These are phyloP conservation scores for Taxidea taxus DNA, from an alignment of 2,113 vertebrate species.

Conservation along the genomic window DNA sequence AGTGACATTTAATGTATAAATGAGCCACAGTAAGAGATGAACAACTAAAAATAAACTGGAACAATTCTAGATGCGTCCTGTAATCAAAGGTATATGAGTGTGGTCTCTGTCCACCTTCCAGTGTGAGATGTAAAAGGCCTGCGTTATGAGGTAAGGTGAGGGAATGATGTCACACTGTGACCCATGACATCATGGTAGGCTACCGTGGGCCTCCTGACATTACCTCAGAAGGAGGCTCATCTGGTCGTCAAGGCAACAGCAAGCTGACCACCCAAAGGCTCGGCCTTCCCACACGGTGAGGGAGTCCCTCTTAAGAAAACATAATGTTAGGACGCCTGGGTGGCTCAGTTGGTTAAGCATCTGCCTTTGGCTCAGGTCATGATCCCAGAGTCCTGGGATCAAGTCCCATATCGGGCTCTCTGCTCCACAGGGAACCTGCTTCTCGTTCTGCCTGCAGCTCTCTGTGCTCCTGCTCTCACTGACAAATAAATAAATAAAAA, in stretches of 20 bases:
- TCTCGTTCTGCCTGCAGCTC: too few relatives aligned
- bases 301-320: background rate
- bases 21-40: background rate
- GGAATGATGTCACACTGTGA: background rate
- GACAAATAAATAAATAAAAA: too few relatives aligned
- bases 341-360: too few relatives aligned
- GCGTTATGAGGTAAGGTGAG: background rate
- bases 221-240: background rate
- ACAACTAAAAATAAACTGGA: background rate
- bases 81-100: background rate
- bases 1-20: background rate
- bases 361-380: too few relatives aligned
- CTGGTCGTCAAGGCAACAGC: background rate
- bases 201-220: background rate
- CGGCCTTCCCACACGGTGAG: accelerated
- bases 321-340: too few relatives aligned
- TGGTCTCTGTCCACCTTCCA: background rate
- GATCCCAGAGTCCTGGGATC: too few relatives aligned
- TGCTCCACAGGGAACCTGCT: too few relatives aligned
- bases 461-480: too few relatives aligned
- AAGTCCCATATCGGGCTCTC: too few relatives aligned
- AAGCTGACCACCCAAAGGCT: background rate
- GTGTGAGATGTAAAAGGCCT: background rate
- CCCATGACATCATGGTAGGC: background rate
- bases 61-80: background rate